These are phyloP conservation scores for Solenodon paradoxus DNA, from an alignment of 2,113 vertebrate species.

Conservation along the genomic window DNA sequence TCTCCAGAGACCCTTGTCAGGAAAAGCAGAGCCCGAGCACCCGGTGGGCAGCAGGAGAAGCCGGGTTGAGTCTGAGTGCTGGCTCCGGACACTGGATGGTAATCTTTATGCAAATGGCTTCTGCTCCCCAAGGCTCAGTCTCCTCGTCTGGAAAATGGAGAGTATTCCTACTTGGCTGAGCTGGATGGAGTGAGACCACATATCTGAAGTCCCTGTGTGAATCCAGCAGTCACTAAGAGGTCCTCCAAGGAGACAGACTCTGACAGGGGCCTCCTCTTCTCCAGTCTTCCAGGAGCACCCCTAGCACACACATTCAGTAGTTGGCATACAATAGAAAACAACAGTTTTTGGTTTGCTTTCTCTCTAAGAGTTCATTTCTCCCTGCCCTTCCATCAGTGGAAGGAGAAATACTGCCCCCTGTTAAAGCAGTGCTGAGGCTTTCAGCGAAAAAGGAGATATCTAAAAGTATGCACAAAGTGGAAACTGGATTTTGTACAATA, in stretches of 20 bases:
- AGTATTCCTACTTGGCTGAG: neutral
- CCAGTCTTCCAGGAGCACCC: too few relatives aligned
- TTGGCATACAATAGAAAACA: neutral
- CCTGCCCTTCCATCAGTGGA: neutral
- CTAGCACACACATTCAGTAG: accelerated
- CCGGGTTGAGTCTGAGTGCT: neutral
- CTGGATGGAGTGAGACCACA: neutral
- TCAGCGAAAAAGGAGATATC: neutral
- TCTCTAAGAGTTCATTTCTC: neutral
- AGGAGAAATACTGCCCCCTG: neutral
- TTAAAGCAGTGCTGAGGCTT: neutral
- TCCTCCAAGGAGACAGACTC: neutral
- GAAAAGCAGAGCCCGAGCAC: neutral
- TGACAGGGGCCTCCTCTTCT: neutral
- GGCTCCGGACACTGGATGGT: too few relatives aligned
- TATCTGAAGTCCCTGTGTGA: neutral
- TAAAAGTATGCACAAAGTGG: constrained; percentile 21
- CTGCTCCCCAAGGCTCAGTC: neutral
- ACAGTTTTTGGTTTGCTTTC: neutral
- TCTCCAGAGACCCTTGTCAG: neutral
- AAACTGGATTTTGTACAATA: neutral
- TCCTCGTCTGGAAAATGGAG: neutral
- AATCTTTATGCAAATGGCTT: neutral
- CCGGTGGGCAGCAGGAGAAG: too few relatives aligned
- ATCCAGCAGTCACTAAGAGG: neutral